Conservation (phyloP, 2,113 vertebrate genomes). For the Laticauda laticaudata region DNA sequence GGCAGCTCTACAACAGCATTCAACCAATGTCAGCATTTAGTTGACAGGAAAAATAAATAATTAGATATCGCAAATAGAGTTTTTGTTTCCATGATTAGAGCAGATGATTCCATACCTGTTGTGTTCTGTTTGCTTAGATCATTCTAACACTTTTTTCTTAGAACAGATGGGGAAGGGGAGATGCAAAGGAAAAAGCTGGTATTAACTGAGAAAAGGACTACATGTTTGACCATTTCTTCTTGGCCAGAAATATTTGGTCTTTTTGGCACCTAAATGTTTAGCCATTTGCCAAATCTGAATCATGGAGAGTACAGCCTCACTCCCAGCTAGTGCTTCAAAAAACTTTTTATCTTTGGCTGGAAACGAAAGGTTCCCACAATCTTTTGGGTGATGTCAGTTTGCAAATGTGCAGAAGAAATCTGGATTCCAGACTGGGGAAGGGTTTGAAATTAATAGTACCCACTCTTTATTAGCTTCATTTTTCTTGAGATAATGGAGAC, state of each 20-base stretch:
- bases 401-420: background rate
- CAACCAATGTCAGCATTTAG: constrained; percentile 18
- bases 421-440: background rate
- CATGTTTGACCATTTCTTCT: constrained; percentile 39
- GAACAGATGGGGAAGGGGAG: constrained; percentile 24
- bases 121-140: constrained; percentile 34
- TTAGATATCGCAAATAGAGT: constrained; percentile 42
- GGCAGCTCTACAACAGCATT: constrained; percentile 13
- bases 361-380: background rate
- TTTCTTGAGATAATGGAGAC: background rate
- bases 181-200: constrained; percentile 48
- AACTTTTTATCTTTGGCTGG: background rate
- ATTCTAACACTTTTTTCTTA: constrained; percentile 30
- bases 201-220: constrained; percentile 42
- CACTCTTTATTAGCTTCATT: background rate
- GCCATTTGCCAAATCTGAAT: constrained; percentile 7
- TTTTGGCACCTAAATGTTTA: constrained; percentile 31
- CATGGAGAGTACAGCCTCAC: background rate
- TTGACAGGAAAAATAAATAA: constrained; percentile 37
- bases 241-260: constrained; percentile 32
- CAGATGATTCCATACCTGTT: constrained; percentile 24
- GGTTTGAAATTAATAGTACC: background rate
- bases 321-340: background rate
- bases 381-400: background rate
- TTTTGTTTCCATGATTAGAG: constrained; percentile 52